phyloP scores from a whole-genome alignment of 2,888 invertebrate species.

The Tridacna crocea region DNA sequence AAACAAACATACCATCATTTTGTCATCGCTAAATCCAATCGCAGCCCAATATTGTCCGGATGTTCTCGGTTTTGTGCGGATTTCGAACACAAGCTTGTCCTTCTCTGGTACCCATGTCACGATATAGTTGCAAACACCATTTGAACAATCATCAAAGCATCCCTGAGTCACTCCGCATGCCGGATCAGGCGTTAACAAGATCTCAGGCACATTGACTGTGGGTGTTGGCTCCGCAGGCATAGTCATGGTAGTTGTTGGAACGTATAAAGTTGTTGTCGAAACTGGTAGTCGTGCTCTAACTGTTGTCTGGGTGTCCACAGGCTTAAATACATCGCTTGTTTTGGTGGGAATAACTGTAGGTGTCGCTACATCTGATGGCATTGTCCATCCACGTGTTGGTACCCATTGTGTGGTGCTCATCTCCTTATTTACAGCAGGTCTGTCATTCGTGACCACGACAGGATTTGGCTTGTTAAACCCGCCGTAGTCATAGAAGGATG shows the following conservation, averaged over 20 bases:
- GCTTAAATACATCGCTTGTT: not conserved
- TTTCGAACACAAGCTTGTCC: slow-evolving; percentile 66
- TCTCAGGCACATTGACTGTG: not conserved
- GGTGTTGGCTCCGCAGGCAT: not conserved
- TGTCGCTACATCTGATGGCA: slow-evolving; percentile 11
- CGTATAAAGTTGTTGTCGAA: not conserved
- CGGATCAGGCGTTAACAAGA: slow-evolving; percentile 38
- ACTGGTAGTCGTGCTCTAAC: not conserved
- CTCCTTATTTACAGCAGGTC: not conserved
- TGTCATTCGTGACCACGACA: too few species aligned
- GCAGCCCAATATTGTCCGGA: slow-evolving; percentile 74
- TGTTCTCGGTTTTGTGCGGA: slow-evolving; percentile 61
- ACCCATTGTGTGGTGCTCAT: slow-evolving; percentile 11
- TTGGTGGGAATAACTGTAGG: not conserved
- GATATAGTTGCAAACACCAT: slow-evolving; percentile 72
- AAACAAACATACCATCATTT: slow-evolving; percentile 75
- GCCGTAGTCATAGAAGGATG: slow-evolving; percentile 4
- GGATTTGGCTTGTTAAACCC: slow-evolving; percentile 12
- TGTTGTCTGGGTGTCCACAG: not conserved
- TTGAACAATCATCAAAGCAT: slow-evolving; percentile 79
- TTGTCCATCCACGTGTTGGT: slow-evolving; percentile 10
- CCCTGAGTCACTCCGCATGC: slow-evolving; percentile 79
- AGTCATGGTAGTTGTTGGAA: not conserved
- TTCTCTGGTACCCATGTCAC: slow-evolving; percentile 77
- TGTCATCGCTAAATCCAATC: slow-evolving; percentile 80